Evolutionary conservation across 2,797 vertebrate species (phyloP), one percentile per base, ranked within the genome.

Genomic region (Denticeps clupeoides): DNA sequence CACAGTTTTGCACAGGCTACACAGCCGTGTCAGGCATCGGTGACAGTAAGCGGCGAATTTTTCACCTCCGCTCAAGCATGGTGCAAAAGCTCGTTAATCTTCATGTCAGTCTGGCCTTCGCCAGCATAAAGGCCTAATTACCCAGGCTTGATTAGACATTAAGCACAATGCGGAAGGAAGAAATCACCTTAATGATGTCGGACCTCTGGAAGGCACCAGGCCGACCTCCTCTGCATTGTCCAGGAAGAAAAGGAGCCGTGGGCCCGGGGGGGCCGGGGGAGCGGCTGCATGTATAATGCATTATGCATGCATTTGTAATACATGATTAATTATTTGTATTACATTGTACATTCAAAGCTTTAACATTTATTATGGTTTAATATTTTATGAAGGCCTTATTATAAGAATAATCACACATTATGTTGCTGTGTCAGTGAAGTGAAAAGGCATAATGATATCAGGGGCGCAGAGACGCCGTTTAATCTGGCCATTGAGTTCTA

Each of bases 81-180:
- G 37, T 51, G 58, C 56, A 72, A 56, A 71, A 74, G 60, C 71
- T 64, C 64, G 59, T 82, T 79, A 72, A 80, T 84, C 75, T 82
- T 70, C 19, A 51, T 77, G 78, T 78, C 73, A 71, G 62, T 79
- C 77, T 68, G 46, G 27, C 33, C 59, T 63, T 59, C 53, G 44
- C 65, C 71, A 64, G 74, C 67, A 65, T 23, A 58, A 80, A 65
- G 64, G 59, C 60, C 60, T 74, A 71, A 75, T 86, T 83, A 75
- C 63, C 33, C 50, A 51, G 71, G 59, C 59, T 54, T 83, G 74
- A 73, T 64, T 76, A 72, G 71, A 70, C 70, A 50, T 64, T 54
- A 68, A 71, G 58, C 62, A 67, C 63, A 47, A 25, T 28, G 55
- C 28, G 55, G 56, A 56, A 45, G 16, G 43, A 67, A 68, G 72